Evolutionary conservation across 1,140 invertebrate species (phyloP), one percentile per base, ranked within the genome.

Genomic region (Drosophila parvula): DNA sequence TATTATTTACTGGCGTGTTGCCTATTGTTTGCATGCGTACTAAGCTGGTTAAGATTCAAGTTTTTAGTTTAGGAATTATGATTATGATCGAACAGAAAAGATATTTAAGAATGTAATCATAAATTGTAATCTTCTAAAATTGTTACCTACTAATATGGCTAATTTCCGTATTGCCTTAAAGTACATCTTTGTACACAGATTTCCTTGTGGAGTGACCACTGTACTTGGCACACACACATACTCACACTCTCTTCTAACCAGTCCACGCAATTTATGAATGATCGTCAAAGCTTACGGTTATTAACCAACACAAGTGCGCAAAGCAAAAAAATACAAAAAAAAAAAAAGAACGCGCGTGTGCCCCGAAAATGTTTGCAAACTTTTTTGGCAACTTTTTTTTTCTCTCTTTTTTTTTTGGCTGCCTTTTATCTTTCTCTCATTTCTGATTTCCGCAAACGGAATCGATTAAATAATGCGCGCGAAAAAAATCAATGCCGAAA

Each of bases 251-350:
- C 47, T 63, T 67, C 64, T 58, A 57, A 80, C 62, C 70, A 88
- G 75, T 86, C 74, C 83, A 89, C 63, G 68, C 80, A 88, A 78
- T 88, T 88, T 88, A 88, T 88, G 84, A 88, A 88, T 89, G 83
- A 88, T 88, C 84, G 73, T 41, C 73, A 63, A 70, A 77, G 83
- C 80, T 77, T 79, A 83, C 59, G 83, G 79, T 81, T 78, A 78
- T 89, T 80, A 88, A 88, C 83, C 67, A 79, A 88, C 41, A 86
- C 79, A 85, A 79, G 79, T 44, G 74, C 75, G 45, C 12, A 34
- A 18, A 18, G 38, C 36, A 11, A 14, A 38, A 14, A 14, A 14
- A 6, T 12, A 62, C 36, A 53, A 18, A 34, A 14, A 18, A 32
- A 64, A 57, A 7, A n/a, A 40, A 28, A 43, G 22, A 41, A 12